phyloP scores from a whole-genome alignment of 1,140 invertebrate species.

The Drosophila suzukii region DNA sequence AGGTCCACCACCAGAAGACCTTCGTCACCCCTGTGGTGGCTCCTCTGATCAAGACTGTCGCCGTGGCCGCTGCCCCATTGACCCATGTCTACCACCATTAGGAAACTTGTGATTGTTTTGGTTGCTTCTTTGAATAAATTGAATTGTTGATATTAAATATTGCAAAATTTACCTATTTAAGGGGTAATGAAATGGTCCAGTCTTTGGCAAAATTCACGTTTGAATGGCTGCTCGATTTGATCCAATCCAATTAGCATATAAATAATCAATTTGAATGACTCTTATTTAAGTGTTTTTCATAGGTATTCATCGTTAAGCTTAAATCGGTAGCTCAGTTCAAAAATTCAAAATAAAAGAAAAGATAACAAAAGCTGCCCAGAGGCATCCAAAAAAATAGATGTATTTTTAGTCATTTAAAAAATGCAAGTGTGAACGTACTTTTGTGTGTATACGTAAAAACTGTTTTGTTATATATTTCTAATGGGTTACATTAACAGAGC shows the following conservation, averaged over 20 bases:
- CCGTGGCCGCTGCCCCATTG: slow-evolving; percentile 50
- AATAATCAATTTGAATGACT: slow-evolving; percentile 43
- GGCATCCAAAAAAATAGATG: slow-evolving; percentile 14
- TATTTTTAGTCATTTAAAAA: slow-evolving; percentile 1
- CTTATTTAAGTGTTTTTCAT: slow-evolving; percentile 24
- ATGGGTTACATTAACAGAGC: too few relatives aligned
- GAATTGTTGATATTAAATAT: slow-evolving; percentile 34
- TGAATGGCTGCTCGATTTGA: slow-evolving; percentile 26
- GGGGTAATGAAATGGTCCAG: not conserved
- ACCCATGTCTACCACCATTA: slow-evolving; percentile 69
- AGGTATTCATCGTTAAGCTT: slow-evolving; percentile 18
- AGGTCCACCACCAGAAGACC: slow-evolving; percentile 73
- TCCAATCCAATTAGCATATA: slow-evolving; percentile 25
- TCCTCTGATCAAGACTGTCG: slow-evolving; percentile 60
- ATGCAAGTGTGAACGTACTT: too few relatives aligned
- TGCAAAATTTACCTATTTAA: slow-evolving; percentile 1
- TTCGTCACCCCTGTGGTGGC: slow-evolving; percentile 53
- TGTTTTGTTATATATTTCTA: too few relatives aligned
- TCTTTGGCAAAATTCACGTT: not conserved
- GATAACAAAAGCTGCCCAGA: not conserved
- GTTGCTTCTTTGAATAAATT: slow-evolving; percentile 65
- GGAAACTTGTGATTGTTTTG: slow-evolving; percentile 44
- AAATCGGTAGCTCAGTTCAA: slow-evolving; percentile 19
- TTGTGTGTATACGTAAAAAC: too few relatives aligned
- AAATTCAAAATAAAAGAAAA: slow-evolving; percentile 9